phyloP scores from a whole-genome alignment of 2,113 vertebrate species.

The Zapus hudsonius region DNA sequence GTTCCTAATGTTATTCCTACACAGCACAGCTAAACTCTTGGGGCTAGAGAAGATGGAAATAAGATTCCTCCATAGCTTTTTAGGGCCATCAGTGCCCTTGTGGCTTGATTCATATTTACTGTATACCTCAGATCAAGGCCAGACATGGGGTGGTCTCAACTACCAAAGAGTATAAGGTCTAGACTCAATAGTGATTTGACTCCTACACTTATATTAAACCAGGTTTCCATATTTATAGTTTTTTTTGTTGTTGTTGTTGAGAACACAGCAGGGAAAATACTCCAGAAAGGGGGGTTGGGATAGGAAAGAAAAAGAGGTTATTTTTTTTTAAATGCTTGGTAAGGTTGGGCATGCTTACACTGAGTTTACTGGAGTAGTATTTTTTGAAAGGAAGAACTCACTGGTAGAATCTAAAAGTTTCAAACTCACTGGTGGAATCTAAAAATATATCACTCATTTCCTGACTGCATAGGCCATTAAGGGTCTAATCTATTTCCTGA shows the following conservation, averaged over 20 bases:
- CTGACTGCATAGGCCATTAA: constrained; percentile 64
- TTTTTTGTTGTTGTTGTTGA: too few relatives aligned
- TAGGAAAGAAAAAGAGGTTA: not conserved
- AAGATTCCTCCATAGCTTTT: not conserved
- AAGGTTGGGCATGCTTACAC: not conserved
- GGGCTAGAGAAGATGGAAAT: not conserved
- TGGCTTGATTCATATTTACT: not conserved
- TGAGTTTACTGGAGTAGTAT: not conserved
- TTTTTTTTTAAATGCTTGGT: not conserved
- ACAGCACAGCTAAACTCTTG: not conserved
- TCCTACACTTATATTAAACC: constrained; percentile 5
- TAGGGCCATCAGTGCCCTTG: not conserved
- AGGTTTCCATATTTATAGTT: not conserved
- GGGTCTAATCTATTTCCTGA: constrained; percentile 54
- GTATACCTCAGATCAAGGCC: not conserved
- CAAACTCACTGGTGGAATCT: constrained; percentile 50
- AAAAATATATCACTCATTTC: constrained; percentile 51
- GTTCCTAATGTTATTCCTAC: not conserved
- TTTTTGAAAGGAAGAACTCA: constrained; percentile 37
- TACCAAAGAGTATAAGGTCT: not conserved
- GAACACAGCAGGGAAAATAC: not conserved
- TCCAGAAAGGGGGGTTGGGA: not conserved
- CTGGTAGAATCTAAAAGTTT: not conserved
- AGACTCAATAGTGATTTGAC: not conserved
- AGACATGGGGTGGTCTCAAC: not conserved